Evolutionary conservation across 2,113 vertebrate species (phyloP).

Genomic region (Lichenostomus cassidix): DNA sequence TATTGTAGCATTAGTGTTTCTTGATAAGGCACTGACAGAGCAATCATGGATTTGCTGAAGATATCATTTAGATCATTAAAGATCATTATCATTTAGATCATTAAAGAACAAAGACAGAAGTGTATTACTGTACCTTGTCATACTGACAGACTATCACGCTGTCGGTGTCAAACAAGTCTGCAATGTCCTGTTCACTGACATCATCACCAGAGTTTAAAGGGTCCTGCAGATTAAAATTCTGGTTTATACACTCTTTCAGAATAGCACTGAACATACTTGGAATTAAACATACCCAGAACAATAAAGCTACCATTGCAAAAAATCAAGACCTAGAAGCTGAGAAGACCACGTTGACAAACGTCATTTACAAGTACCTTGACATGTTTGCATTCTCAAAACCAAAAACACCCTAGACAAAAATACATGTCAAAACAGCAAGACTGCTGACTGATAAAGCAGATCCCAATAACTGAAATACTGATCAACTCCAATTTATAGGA

Average conservation of each 20-base stretch:
- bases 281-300: not conserved
- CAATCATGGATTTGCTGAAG: not conserved
- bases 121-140: constrained; percentile 85
- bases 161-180: constrained; percentile 94
- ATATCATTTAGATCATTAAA: not conserved
- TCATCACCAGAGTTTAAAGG: constrained; percentile 96
- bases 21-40: not conserved
- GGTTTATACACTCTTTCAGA: not conserved
- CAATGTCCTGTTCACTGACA: constrained; percentile 92
- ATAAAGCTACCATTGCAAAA: not conserved
- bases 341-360: not conserved
- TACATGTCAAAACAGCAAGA: not conserved
- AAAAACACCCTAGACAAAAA: not conserved
- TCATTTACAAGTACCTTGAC: not conserved
- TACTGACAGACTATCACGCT: constrained; percentile 97
- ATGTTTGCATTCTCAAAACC: not conserved
- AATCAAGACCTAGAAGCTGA: not conserved
- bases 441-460: not conserved
- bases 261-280: not conserved
- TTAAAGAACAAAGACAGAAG: not conserved
- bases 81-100: not conserved
- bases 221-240: constrained; percentile 78
- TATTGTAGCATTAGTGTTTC: not conserved
- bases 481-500: not conserved
- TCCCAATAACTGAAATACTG: not conserved